Evolutionary conservation across 2,113 vertebrate genomes (phyloP).

Genomic region (Hyla sarda): DNA sequence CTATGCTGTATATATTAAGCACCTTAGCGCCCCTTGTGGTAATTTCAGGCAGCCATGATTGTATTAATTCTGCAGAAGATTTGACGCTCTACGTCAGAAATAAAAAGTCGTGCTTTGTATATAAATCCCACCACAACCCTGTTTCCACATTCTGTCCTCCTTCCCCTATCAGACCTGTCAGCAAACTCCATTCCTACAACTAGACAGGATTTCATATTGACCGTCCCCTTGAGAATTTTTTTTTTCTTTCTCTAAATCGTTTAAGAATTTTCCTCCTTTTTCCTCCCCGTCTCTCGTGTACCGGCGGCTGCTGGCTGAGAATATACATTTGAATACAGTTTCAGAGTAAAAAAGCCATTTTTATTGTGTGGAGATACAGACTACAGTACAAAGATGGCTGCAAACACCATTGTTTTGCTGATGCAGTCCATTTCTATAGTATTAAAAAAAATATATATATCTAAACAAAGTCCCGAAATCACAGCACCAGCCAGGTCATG

Average conservation of each 20-base stretch:
- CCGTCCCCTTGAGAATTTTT: neutral
- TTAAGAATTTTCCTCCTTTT: slow-evolving; percentile 2
- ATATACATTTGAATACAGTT: slow-evolving; percentile 7
- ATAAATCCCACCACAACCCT: neutral
- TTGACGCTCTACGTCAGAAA: no score
- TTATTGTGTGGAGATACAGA: neutral
- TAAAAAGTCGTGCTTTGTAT: no score
- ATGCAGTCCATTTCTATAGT: slow-evolving; percentile 4
- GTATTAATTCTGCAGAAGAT: no score
- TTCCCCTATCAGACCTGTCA: slow-evolving; percentile 6
- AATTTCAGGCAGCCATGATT: no score
- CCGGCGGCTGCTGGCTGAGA: neutral
- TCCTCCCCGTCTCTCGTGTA: slow-evolving; percentile 19
- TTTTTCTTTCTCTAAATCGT: slow-evolving; percentile 10
- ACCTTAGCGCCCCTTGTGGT: no score
- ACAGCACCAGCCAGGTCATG: no score
- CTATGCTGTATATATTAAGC: no score
- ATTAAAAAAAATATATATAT: no score
- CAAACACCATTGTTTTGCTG: slow-evolving; percentile 10
- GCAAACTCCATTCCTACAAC: neutral
- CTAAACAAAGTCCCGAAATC: no score
- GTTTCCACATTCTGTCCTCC: neutral
- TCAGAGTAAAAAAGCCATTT: neutral
- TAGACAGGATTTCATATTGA: neutral
- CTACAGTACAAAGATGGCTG: neutral